Evolutionary conservation across 2,113 vertebrate genomes (phyloP), one percentile per base, ranked within the genome.

Genomic region (Malurus melanocephalus): DNA sequence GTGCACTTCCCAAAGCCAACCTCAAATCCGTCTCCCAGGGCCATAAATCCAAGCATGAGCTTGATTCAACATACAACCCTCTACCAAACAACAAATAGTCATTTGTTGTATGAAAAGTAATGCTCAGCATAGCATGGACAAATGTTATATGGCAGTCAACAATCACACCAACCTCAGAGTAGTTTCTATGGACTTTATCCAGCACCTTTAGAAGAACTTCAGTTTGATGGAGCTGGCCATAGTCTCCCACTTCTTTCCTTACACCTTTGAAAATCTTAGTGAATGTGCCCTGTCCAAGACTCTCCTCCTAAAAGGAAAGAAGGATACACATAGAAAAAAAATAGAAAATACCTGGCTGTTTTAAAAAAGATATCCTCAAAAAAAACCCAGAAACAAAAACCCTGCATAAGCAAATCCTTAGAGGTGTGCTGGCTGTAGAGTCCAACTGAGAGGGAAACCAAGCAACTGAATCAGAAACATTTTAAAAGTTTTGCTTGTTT

Each of bases 261-360:
- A 98, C 13, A 43, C 99, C 99, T 90, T 97, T 98, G 96, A 99
- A 99, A 94, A 99, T 98, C 97, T 99, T 99, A 30, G 99, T 99
- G 93, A 99, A 99, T 0, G 99, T 99, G 45, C 99, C 99, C 95
- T 99, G 99, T 33, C 99, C 99, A 92, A 99, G 97, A 92, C 98
- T 98, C 90, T 99, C 98, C 53, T 97, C 98, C 99, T 99, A 94
- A 80, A 94, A 94, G 52, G 77, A 60, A 84, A 59, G 57, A 87
- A 93, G 46, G 52, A 43, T 10, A 74, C 24, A 62, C 32, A 46
- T 4, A 35, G 35, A 40, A 76, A 28, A n/a, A 68, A 49, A 28
- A 21, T 11, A 2, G 76, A 53, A 64, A 78, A 42, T 56, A 13
- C 38, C 45, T 26, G 15, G 11, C 32, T 55, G 5, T 81, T 86